Conservation (phyloP, 2,888 invertebrate genomes). For the Gymnosoma rotundatum region DNA sequence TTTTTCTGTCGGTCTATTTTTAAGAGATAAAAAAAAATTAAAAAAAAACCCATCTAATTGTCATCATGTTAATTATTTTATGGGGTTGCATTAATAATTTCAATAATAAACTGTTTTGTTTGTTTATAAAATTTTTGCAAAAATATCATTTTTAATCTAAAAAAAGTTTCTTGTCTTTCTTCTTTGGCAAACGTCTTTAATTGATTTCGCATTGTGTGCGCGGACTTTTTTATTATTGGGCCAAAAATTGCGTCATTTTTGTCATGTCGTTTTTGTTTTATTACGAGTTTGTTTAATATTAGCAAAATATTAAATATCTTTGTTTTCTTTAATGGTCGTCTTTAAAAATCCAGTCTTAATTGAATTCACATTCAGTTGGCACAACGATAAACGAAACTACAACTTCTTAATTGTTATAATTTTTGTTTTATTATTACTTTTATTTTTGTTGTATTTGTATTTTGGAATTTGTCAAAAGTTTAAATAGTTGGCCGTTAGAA, state of each 20-base stretch:
- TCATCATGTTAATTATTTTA: conserved; percentile 47
- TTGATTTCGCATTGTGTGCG: conserved; percentile 65
- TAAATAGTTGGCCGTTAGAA: conserved; percentile 66
- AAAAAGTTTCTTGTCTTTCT: background rate
- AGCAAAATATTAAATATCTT: conserved; percentile 20
- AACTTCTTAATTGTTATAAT: conserved; percentile 45
- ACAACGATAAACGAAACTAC: conserved; percentile 2
- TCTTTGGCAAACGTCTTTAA: conserved; percentile 41
- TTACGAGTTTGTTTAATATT: conserved; percentile 26
- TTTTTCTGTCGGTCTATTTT: background rate
- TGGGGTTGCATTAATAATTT: conserved; percentile 33
- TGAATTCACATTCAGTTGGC: conserved; percentile 55
- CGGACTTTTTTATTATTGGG: conserved; percentile 33
- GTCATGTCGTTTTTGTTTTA: background rate
- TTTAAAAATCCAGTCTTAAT: conserved; percentile 61
- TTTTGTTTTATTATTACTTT: conserved; percentile 13
- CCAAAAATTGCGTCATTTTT: conserved; percentile 65
- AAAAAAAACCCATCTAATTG: conserved; percentile 29
- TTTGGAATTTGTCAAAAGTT: conserved; percentile 69
- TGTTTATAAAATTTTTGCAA: conserved; percentile 2
- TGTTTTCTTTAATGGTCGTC: conserved; percentile 7
- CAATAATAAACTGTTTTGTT: conserved; percentile 13
- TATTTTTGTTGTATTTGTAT: conserved; percentile 4
- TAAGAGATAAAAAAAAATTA: conserved; percentile 2
- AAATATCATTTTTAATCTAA: background rate